Base-by-base conservation (phyloP, 2,113 vertebrate species). In the Pollachius pollachius region DNA sequence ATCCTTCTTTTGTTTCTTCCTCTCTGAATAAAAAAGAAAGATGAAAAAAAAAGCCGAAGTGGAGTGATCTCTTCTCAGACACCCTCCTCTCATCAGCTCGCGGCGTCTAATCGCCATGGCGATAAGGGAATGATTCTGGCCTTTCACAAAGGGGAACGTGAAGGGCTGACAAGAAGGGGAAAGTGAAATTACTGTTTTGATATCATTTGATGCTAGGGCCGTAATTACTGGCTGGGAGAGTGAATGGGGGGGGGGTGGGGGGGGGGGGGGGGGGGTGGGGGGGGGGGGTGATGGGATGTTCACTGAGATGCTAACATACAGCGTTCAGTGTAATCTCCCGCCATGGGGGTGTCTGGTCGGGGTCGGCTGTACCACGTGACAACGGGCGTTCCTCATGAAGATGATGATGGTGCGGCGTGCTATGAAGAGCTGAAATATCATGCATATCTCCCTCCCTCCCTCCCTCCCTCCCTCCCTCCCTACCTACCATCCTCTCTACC, bases 181-280 rank as follows among this genome's bases (percentile, higher is more conserved):
- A 84, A 88, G 85, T 81, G 75, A 88, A 89, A 90, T 90, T 80
- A 85, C 83, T 85, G 85, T 85, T 88, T 87, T 88, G 87, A 90
- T 89, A 86, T 84, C 82, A 87, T 87, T 81, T 84, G 83, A 81
- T 80, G 80, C 87, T 65, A 37, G 89, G 89, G 86, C 84, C 86
- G 89, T 89, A 90, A 87, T 89, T 90, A 85, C 81, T 78, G 81
- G 74, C 84, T 80, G 75, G 79, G 81, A 79, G 86, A 72, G 76
- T 76, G 82, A 75, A 79, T 15, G 52, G 52, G 4, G 52, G 2
- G 52, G 52, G 12, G 5, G 52, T 1, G 4, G 52, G 52, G 4
- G 52, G 2, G 12, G 52, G 52, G 12, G 5, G 52, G 52, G 4
- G 52, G 52, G 4, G 52, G 2, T 54, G 2, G 52, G 0, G 52